Base-by-base conservation (phyloP, 2,888 invertebrate species). In the Ditylenchus weischeri region DNA sequence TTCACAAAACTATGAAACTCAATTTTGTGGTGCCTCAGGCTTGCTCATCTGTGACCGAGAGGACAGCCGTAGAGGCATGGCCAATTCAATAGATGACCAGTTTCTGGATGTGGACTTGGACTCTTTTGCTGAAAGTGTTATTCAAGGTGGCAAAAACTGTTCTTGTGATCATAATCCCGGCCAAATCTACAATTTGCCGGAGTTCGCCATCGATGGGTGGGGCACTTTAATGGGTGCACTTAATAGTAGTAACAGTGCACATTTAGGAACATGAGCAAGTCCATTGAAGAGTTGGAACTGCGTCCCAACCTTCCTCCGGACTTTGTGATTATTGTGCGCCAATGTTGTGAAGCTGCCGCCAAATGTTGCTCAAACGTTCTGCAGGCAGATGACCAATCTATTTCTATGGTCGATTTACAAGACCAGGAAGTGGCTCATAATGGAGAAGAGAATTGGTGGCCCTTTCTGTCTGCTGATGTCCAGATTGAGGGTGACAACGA, bases 261-360 rank as follows among this genome's bases (percentile, higher is more conserved):
- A 15, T 59, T 35, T 43, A 59, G 59, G 8, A 36, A 35, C 43
- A 59, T 29, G 21, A 59, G 59, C 59, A 21, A 29, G 11, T 63
- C 62, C 35, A 36, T 62, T 60, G 51, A 66, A 15, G 29, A 19
- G 23, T 38, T 69, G 19, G 11, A 69, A 54, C n/a, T 71, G 21
- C 21, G 51, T 36, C 73, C 73, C 38, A 75, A 76, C 21, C 66
- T 79, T 7, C 79, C 79, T 7, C 54, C 65, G 13, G 72, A 72
- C 29, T 79, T 78, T 69, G 70, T 67, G 10, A 50, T 69, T 4
- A 64, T 73, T 38, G 76, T 74, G 35, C 48, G 62, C 29, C 72
- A 79, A n/a, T 80, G 80, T 62, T 80, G 80, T 70, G 66, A 72
- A 50, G 79, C 78, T 4, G 80, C 80, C 13, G 63, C 70, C 7